phyloP scores from a whole-genome alignment of 2,888 invertebrate species.

The Adelphocoris suturalis region DNA sequence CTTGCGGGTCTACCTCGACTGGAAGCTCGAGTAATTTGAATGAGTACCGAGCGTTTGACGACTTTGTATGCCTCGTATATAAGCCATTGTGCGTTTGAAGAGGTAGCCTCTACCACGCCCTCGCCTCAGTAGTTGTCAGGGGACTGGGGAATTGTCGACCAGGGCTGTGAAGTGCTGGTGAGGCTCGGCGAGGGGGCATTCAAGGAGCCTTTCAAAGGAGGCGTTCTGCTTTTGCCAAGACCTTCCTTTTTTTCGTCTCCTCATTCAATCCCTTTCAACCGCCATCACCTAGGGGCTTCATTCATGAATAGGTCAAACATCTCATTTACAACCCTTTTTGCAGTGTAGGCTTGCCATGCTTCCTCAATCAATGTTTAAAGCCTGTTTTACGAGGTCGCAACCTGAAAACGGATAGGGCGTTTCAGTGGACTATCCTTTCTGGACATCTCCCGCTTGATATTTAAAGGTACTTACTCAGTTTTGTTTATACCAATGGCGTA shows the following conservation, averaged over 20 bases:
- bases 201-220: slow-evolving; percentile 51
- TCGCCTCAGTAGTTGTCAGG: slow-evolving; percentile 23
- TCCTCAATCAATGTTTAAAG: slow-evolving; percentile 44
- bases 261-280: slow-evolving; percentile 57
- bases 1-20: neutral
- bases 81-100: slow-evolving; percentile 23
- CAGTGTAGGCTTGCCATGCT: slow-evolving; percentile 7
- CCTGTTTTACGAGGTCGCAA: slow-evolving; percentile 6
- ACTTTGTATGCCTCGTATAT: neutral
- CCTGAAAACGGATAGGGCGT: neutral
- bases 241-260: slow-evolving; percentile 16
- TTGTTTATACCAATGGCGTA: too few species aligned
- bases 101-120: neutral
- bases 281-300: slow-evolving; percentile 49
- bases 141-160: slow-evolving; percentile 13
- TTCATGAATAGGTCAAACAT: slow-evolving; percentile 64
- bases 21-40: slow-evolving; percentile 1
- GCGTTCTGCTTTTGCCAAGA: slow-evolving; percentile 40
- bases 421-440: neutral
- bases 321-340: slow-evolving; percentile 56
- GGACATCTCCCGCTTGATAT: neutral
- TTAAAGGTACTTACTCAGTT: neutral
- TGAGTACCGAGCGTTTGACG: slow-evolving; percentile 3
- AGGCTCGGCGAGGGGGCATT: slow-evolving; percentile 36
- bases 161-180: slow-evolving; percentile 4